Conservation (phyloP, 2,797 vertebrate species). For the Fistularia commersonii region DNA sequence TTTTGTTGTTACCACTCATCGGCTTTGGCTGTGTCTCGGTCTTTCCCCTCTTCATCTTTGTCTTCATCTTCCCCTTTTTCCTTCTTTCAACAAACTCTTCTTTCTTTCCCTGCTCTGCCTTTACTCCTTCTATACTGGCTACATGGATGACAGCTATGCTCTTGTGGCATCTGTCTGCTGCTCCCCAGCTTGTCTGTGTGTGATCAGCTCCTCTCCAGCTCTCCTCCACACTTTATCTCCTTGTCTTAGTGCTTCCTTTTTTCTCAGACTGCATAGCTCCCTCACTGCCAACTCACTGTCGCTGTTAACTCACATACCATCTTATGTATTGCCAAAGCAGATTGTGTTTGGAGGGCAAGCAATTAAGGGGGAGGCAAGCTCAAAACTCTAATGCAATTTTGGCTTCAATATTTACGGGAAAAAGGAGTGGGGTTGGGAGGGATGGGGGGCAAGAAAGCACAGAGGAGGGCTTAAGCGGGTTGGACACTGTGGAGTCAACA, state of each 20-base stretch:
- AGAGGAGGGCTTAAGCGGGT: slow-evolving; percentile 74
- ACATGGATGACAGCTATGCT: slow-evolving; percentile 71
- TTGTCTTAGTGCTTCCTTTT: slow-evolving; percentile 75
- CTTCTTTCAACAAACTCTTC: slow-evolving; percentile 15
- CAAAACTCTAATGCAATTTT: slow-evolving; percentile 84
- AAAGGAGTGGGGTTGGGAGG: background rate
- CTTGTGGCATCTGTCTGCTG: slow-evolving; percentile 80
- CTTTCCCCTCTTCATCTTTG: slow-evolving; percentile 7
- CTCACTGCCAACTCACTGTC: slow-evolving; percentile 80
- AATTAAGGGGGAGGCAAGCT: slow-evolving; percentile 82
- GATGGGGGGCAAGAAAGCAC: slow-evolving; percentile 49
- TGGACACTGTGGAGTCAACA: slow-evolving; percentile 78
- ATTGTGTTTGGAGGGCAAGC: slow-evolving; percentile 87
- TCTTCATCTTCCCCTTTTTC: slow-evolving; percentile 10
- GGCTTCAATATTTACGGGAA: slow-evolving; percentile 78
- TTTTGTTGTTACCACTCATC: too few relatives aligned
- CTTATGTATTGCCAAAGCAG: slow-evolving; percentile 86
- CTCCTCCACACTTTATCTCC: slow-evolving; percentile 75
- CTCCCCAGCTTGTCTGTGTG: slow-evolving; percentile 79
- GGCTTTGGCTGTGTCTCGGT: background rate
- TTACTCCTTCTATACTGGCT: slow-evolving; percentile 54
- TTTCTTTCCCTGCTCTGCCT: slow-evolving; percentile 9
- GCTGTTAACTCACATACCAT: slow-evolving; percentile 82
- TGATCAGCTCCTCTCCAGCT: slow-evolving; percentile 80
- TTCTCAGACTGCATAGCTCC: slow-evolving; percentile 57